phyloP scores from a whole-genome alignment of 2,888 invertebrate genomes.

The Helobdella robusta region DNA sequence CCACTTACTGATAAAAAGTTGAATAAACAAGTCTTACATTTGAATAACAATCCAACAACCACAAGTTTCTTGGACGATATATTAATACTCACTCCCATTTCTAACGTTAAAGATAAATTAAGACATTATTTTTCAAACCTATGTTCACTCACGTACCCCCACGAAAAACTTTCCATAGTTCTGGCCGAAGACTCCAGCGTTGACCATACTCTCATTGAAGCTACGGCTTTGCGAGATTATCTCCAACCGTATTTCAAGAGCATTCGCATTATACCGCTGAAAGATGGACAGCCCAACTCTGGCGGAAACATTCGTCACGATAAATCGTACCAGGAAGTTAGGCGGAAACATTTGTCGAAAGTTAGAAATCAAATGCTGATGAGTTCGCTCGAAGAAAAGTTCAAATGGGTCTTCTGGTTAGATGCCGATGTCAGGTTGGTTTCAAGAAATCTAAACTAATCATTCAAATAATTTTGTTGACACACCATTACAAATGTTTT shows the following conservation, averaged over 20 bases:
- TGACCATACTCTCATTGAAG: constrained; percentile 39
- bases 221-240: constrained; percentile 35
- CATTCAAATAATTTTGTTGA: too few species aligned
- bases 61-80: constrained; percentile 6
- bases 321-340: constrained; percentile 35
- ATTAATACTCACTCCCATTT: constrained; percentile 42
- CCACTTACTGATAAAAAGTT: background rate
- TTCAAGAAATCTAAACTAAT: too few species aligned
- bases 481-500: background rate
- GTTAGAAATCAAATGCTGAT: constrained; percentile 40
- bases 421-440: constrained; percentile 40
- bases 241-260: constrained; percentile 35
- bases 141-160: constrained; percentile 40
- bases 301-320: constrained; percentile 33
- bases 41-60: background rate
- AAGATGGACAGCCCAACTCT: background rate
- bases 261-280: constrained; percentile 37
- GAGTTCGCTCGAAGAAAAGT: constrained; percentile 35
- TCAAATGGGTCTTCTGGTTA: constrained; percentile 43
- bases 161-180: constrained; percentile 40
- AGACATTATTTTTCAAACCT: constrained; percentile 37
- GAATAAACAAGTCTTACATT: background rate
- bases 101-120: constrained; percentile 38
- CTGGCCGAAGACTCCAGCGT: constrained; percentile 44
- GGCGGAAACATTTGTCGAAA: constrained; percentile 41